phyloP scores from a whole-genome alignment of 2,888 invertebrate species.

The Rhopalosiphum nymphaeae region DNA sequence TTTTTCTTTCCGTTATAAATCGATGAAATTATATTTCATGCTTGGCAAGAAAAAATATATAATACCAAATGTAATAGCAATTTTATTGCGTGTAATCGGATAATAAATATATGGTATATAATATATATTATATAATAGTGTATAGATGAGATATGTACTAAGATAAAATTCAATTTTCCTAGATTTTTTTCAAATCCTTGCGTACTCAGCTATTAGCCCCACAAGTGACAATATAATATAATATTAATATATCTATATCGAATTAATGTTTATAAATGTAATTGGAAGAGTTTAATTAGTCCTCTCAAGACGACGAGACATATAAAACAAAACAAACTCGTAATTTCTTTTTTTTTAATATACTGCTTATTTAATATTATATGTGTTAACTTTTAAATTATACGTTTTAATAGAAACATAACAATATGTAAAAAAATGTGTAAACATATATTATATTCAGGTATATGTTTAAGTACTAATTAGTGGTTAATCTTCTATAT shows the following conservation, averaged over 20 bases:
- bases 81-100: slow-evolving; percentile 49
- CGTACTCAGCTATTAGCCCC: neutral
- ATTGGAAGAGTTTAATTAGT: neutral
- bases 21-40: slow-evolving; percentile 59
- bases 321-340: neutral
- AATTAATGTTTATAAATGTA: neutral
- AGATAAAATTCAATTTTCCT: slow-evolving; percentile 39
- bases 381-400: neutral
- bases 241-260: neutral
- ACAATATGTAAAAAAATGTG: neutral
- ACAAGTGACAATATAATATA: neutral
- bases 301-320: too few relatives aligned
- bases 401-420: neutral
- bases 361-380: neutral
- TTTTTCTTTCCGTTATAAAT: slow-evolving; percentile 25
- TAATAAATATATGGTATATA: slow-evolving; percentile 14
- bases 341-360: neutral
- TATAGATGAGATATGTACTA: slow-evolving; percentile 1
- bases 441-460: neutral
- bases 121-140: neutral
- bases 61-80: slow-evolving; percentile 15
- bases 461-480: neutral
- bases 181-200: neutral
- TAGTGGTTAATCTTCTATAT: neutral
- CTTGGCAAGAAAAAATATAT: slow-evolving; percentile 23